These are phyloP conservation scores for Indicator indicator DNA, from an alignment of 2,113 vertebrate species.

Conservation along the genomic window DNA sequence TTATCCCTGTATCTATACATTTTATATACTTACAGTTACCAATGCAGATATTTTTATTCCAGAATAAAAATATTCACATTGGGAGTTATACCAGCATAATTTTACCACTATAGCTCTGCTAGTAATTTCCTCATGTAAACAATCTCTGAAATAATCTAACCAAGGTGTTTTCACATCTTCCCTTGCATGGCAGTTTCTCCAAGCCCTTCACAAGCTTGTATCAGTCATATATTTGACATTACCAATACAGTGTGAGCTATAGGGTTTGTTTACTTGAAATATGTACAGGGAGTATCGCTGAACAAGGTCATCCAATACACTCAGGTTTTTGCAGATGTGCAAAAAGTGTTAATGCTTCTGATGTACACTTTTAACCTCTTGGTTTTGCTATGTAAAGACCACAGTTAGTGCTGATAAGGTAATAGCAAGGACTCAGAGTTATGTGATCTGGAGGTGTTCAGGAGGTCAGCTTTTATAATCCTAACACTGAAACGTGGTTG, in stretches of 20 bases:
- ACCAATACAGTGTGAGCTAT: neutral
- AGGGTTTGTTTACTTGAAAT: neutral
- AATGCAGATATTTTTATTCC: constrained; percentile 4
- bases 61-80: constrained; percentile 25
- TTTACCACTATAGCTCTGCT: neutral
- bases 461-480: neutral
- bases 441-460: neutral
- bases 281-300: neutral
- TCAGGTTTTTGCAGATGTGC: neutral
- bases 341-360: neutral
- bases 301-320: neutral
- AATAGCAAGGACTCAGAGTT: neutral
- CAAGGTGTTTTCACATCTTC: neutral
- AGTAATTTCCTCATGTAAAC: neutral
- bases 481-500: neutral
- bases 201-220: neutral
- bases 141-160: constrained; percentile 3
- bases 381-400: neutral
- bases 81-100: neutral
- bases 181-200: neutral
- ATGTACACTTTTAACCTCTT: neutral
- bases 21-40: neutral
- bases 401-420: neutral
- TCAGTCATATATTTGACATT: neutral
- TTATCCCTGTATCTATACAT: neutral